Base-by-base conservation (phyloP, 53 echinoderm and acorn worm species). In the Hippasteria phrygiana region DNA sequence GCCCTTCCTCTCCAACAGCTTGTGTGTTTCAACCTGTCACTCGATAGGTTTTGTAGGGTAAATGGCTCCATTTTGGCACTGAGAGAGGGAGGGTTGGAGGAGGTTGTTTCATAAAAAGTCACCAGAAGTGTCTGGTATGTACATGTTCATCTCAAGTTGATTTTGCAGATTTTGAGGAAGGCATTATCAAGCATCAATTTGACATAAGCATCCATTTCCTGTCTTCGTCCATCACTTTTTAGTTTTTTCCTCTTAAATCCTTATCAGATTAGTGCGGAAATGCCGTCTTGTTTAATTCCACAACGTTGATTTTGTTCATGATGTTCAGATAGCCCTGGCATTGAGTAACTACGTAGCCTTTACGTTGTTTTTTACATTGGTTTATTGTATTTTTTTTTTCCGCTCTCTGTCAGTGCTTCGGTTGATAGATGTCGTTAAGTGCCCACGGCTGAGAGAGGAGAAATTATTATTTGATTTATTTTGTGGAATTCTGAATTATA, bases 391-490 rank as follows among this genome's bases (percentile, higher is more conserved):
- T 20, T 59, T 22, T 22, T 59, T 59, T 59, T 9, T 9, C 26
- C 26, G 22, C n/a, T 59, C 3, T 59, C 59, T 17, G 26, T 59
- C 59, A 59, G 59, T 26, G 24, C 59, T 26, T 24, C 4, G 29
- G 8, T 18, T 76, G 50, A 76, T 33, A 24, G 76, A 76, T 33
- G 50, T 29, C 36, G 34, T 11, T 50, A 76, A 76, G 76, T 76
- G 53, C 53, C 50, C 50, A 76, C 31, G 13, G 50, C 76, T 76
- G 76, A 34, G 53, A 76, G 76, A 76, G 34, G 29, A 33, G 53
- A 26, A 32, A 47, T 45, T 29, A 29, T 76, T 76, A 76, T 76
- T 76, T 50, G 76, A 76, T 76, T 51, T 24, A 59, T 59, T 59
- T 8, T 7, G 59, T 1, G 1, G 59, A 59, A 59, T 18, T 24